Evolutionary conservation across 2,113 vertebrate genomes (phyloP).

Genomic region (Pygoscelis antarcticus): DNA sequence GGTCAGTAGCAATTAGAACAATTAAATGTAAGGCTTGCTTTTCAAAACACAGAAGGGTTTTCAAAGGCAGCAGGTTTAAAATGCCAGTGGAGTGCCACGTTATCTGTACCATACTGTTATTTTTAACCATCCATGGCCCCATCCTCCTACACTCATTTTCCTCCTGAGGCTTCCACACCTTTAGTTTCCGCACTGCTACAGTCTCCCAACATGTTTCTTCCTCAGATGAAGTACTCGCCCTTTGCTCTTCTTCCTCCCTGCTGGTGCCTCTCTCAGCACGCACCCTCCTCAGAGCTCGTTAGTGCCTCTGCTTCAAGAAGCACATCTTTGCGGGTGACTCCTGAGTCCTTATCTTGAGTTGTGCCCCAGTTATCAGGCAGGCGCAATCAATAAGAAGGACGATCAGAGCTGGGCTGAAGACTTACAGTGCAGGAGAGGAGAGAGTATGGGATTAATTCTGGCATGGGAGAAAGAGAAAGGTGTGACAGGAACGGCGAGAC

Average conservation of each 20-base stretch:
- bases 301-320: neutral
- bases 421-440: neutral
- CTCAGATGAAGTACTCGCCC: neutral
- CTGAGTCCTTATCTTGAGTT: neutral
- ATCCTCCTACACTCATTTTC: neutral
- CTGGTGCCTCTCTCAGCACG: neutral
- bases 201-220: neutral
- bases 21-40: neutral
- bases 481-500: neutral
- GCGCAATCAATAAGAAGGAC: rapidly evolving
- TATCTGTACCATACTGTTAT: neutral
- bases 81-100: neutral
- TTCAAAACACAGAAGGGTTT: neutral
- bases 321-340: neutral
- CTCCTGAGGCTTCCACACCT: neutral
- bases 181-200: neutral
- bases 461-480: neutral
- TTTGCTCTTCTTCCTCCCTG: neutral
- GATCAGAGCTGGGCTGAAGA: neutral
- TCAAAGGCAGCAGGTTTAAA: constrained; percentile 11
- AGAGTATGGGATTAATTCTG: neutral
- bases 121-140: neutral
- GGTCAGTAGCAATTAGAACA: neutral
- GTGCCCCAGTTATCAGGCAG: neutral
- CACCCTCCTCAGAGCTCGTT: neutral